Evolutionary conservation across 1,140 invertebrate genomes (phyloP).

Genomic region (Trypoxylus dichotomus): DNA sequence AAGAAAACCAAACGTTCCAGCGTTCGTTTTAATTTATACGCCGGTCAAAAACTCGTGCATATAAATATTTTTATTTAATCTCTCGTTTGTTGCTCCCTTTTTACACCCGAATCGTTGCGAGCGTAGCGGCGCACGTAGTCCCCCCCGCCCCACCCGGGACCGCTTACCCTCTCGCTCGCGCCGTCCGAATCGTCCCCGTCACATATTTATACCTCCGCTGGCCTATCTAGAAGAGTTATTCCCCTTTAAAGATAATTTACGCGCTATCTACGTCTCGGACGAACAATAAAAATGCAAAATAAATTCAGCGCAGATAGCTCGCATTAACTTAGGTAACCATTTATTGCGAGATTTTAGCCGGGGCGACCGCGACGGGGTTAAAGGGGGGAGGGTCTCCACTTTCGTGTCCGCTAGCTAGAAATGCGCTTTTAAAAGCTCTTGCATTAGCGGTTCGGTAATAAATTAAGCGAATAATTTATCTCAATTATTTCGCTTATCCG

Average conservation of each 20-base stretch:
- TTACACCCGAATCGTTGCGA: no score
- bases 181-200: no score
- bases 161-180: no score
- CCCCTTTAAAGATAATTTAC: constrained; percentile 12
- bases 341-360: background rate
- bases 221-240: constrained; percentile 10
- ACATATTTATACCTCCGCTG: background rate
- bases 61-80: no score
- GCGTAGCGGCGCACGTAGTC: no score
- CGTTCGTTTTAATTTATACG: no score
- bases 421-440: background rate
- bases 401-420: background rate
- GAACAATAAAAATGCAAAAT: constrained; percentile 23
- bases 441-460: constrained; percentile 10
- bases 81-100: no score
- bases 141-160: no score
- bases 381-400: background rate
- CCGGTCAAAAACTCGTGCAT: no score
- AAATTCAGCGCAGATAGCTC: background rate
- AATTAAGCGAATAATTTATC: constrained; percentile 19
- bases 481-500: constrained; percentile 15
- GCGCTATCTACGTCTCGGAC: background rate
- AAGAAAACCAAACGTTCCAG: no score
- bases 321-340: constrained; percentile 8
- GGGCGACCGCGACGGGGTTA: background rate